A percentile compares a stretch with the other conserved stretches of the same genome.
Conservation (phyloP, 2,797 vertebrate genomes). For the Anniella stebbinsi region DNA sequence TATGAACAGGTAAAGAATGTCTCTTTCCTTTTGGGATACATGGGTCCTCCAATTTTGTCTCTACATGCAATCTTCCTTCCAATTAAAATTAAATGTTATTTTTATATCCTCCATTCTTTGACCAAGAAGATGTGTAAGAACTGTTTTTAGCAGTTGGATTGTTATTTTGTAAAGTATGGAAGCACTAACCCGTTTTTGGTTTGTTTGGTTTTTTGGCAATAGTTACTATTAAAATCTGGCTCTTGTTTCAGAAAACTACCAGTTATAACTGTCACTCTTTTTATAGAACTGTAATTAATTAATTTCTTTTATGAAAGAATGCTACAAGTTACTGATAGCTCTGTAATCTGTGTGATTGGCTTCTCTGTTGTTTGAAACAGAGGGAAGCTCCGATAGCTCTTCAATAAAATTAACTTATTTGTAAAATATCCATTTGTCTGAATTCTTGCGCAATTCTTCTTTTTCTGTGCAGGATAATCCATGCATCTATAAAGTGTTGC, state of each 20-base stretch:
- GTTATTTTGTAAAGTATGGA: conserved; percentile 79
- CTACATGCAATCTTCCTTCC: conserved; percentile 67
- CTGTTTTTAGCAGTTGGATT: conserved; percentile 73
- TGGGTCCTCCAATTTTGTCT: conserved; percentile 63
- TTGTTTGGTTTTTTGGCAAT: conserved; percentile 82
- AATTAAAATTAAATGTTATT: conserved; percentile 62
- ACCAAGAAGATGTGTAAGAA: conserved; percentile 73
- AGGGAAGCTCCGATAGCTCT: conserved; percentile 77
- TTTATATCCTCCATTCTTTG: conserved; percentile 66
- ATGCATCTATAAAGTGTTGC: too few relatives aligned
- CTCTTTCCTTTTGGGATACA: conserved; percentile 53
- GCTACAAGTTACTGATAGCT: conserved; percentile 78
- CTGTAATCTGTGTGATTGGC: conserved; percentile 77
- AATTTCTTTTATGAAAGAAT: conserved; percentile 84
- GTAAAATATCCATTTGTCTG: conserved; percentile 68
- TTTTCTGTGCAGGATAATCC: too few relatives aligned
- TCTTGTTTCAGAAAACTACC: conserved; percentile 80
- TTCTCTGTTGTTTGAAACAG: conserved; percentile 76
- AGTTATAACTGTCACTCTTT: conserved; percentile 79
- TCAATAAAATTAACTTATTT: conserved; percentile 82
- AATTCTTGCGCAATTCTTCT: conserved; percentile 47
- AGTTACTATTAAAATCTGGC: conserved; percentile 78
- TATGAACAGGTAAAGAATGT: conserved; percentile 43
- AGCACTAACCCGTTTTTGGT: conserved; percentile 77
- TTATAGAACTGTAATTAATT: conserved; percentile 81